These are phyloP conservation scores for Nomada hirtipes DNA, from an alignment of 2,888 invertebrate species.

Conservation along the genomic window DNA sequence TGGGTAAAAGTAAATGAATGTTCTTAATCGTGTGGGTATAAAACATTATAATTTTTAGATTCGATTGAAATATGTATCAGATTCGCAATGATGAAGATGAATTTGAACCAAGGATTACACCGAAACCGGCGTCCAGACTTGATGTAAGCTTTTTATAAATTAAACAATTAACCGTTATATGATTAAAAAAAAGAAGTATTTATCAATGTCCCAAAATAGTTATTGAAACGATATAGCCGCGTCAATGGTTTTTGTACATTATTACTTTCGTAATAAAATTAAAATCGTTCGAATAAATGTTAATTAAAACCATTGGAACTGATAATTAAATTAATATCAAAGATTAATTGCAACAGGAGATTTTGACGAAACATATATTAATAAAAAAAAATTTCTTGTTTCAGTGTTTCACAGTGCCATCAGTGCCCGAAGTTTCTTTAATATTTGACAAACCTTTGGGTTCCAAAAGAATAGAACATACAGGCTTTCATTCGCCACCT, in stretches of 20 bases:
- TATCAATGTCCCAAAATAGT: too few species aligned
- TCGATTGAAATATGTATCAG: slow-evolving; percentile 51
- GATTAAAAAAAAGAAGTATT: not conserved
- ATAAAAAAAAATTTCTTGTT: slow-evolving; percentile 33
- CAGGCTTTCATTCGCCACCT: slow-evolving; percentile 5
- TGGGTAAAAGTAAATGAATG: not conserved
- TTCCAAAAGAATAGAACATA: slow-evolving; percentile 33
- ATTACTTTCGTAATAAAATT: too few species aligned
- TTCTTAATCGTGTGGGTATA: not conserved
- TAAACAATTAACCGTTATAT: not conserved
- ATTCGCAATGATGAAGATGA: slow-evolving; percentile 71
- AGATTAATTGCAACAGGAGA: not conserved
- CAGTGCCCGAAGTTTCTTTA: slow-evolving; percentile 80
- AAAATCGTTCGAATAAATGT: too few species aligned
- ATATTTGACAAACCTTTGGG: slow-evolving; percentile 74
- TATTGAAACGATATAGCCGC: too few species aligned
- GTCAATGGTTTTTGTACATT: too few species aligned
- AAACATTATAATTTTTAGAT: slow-evolving; percentile 19
- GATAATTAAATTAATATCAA: not conserved
- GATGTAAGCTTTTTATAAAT: slow-evolving; percentile 66
- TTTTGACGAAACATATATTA: not conserved
- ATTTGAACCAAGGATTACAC: slow-evolving; percentile 77
- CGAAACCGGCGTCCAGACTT: slow-evolving; percentile 70
- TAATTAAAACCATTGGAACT: too few species aligned
- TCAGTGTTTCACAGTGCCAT: slow-evolving; percentile 73